A percentile compares a stretch with the other conserved stretches of the same genome.
Evolutionary conservation across 2,113 vertebrate genomes (phyloP).

Genomic region (Stegostoma tigrinum): DNA sequence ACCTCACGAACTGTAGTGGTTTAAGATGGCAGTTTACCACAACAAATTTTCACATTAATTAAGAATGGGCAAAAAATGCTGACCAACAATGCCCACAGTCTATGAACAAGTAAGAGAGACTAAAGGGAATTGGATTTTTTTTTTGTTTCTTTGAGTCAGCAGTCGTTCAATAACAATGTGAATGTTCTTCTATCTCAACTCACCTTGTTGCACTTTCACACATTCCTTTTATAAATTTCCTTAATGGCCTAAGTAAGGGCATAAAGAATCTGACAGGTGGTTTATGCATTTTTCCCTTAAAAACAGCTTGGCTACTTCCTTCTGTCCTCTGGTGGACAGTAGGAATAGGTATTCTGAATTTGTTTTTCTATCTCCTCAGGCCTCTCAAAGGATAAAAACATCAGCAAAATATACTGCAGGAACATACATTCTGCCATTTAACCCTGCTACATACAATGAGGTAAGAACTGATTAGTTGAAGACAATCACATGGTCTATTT

Average conservation of each 20-base stretch:
- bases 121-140: background rate
- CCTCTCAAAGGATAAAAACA: conserved; percentile 85
- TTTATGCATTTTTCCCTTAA: background rate
- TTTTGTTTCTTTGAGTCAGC: background rate
- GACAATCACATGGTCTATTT: background rate
- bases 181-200: background rate
- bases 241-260: background rate
- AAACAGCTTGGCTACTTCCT: background rate
- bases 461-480: conserved; percentile 50
- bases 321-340: background rate
- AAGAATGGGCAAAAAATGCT: no score
- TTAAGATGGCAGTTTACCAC: no score
- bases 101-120: no score
- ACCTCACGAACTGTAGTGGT: no score
- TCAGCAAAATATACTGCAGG: conserved; percentile 85
- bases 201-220: no score
- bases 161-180: background rate
- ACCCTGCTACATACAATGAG: conserved; percentile 90
- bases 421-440: conserved; percentile 81
- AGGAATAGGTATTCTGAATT: background rate
- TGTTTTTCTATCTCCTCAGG: conserved; percentile 57
- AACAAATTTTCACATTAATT: no score
- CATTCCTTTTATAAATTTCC: background rate
- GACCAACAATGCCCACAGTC: no score
- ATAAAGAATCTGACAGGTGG: background rate